Evolutionary conservation across 2,888 invertebrate species (phyloP).

Genomic region (Heliconius ethilla): DNA sequence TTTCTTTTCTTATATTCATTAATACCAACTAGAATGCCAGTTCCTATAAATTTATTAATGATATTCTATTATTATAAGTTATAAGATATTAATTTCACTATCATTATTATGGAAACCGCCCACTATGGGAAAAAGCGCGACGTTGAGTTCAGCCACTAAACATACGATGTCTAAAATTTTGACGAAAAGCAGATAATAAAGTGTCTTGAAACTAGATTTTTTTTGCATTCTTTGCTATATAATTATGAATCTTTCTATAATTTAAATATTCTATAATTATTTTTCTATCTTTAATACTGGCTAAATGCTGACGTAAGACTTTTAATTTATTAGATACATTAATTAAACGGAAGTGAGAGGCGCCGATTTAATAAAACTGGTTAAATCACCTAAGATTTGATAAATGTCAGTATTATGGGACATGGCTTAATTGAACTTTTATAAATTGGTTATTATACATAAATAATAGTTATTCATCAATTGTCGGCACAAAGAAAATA

Average conservation of each 20-base stretch:
- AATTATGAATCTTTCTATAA: background rate
- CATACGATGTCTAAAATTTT: too few species aligned
- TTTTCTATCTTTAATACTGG: background rate
- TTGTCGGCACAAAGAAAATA: background rate
- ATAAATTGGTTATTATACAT: background rate
- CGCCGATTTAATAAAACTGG: background rate
- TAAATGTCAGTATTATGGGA: background rate
- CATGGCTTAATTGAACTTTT: background rate
- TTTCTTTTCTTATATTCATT: constrained; percentile 6
- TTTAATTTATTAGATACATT: constrained; percentile 18
- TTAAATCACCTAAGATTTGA: constrained; percentile 12
- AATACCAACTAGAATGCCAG: background rate
- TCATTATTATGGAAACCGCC: too few species aligned
- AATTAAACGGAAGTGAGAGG: constrained; percentile 30
- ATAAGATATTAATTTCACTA: background rate
- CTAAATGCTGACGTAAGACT: background rate
- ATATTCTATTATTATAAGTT: background rate
- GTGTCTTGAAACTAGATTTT: background rate
- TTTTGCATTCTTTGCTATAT: background rate
- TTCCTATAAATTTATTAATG: background rate
- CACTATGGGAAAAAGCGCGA: too few species aligned
- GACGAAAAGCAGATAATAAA: too few species aligned
- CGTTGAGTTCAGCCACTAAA: too few species aligned
- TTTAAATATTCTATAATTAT: background rate
- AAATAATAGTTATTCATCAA: background rate